Evolutionary conservation across 2,113 vertebrate species (phyloP).

Genomic region (Triplophysa rosa): DNA sequence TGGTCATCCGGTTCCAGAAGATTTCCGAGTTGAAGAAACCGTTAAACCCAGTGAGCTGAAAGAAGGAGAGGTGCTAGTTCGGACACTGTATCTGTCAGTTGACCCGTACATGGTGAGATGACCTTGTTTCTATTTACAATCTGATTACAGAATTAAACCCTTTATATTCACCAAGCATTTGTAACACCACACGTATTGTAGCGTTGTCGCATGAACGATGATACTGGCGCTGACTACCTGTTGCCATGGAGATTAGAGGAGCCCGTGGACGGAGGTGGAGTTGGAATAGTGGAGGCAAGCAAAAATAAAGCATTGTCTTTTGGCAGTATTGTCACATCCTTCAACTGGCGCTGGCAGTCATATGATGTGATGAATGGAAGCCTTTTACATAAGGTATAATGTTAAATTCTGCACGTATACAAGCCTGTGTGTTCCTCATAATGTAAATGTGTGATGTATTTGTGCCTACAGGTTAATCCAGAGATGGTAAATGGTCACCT

Average conservation of each 20-base stretch:
- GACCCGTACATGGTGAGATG: conserved; percentile 93
- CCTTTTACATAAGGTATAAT: conserved; percentile 82
- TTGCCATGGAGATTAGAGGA: conserved; percentile 83
- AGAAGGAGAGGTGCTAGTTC: conserved; percentile 79
- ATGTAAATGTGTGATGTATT: neutral
- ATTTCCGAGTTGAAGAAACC: conserved; percentile 83
- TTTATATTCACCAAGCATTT: too few relatives aligned
- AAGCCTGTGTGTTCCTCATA: neutral
- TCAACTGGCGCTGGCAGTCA: conserved; percentile 93
- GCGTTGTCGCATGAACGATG: conserved; percentile 94
- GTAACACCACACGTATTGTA: conserved; percentile 62
- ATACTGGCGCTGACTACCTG: conserved; percentile 83
- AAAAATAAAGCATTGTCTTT: conserved; percentile 60
- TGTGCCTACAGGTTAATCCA: conserved; percentile 77
- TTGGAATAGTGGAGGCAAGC: conserved; percentile 87
- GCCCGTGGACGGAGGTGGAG: conserved; percentile 83
- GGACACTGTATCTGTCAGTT: conserved; percentile 91
- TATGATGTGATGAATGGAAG: conserved; percentile 76
- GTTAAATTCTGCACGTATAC: neutral
- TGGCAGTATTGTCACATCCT: conserved; percentile 84
- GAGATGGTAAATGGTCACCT: conserved; percentile 81
- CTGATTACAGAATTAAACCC: too few relatives aligned
- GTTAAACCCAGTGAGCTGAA: conserved; percentile 70
- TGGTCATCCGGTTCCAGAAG: conserved; percentile 81
- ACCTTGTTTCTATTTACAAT: neutral